Percentiles rank a stretch among this genome's conserved stretches.
Conservation (phyloP, 2,888 invertebrate genomes). For the Boloria euphrosyne region DNA sequence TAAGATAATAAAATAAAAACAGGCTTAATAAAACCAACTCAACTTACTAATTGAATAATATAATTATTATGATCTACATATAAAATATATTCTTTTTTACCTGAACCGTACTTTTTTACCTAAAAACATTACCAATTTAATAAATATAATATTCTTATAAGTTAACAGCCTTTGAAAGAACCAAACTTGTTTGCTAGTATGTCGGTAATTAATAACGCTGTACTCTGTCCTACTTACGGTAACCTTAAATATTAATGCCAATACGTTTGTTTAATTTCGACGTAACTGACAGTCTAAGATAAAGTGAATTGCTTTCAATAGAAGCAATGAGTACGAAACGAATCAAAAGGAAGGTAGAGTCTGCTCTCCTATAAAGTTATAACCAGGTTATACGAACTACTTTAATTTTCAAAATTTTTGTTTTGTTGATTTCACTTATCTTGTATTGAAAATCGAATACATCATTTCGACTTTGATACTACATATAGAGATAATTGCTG, state of each 20-base stretch:
- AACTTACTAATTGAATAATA: no score
- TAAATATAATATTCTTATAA: background rate
- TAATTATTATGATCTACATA: background rate
- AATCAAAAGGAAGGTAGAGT: no score
- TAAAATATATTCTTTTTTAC: background rate
- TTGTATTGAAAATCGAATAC: background rate
- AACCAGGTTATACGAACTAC: no score
- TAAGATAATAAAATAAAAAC: no score
- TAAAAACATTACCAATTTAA: background rate
- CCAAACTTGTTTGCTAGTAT: constrained; percentile 45
- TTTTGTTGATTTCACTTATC: no score
- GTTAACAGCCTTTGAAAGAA: constrained; percentile 26
- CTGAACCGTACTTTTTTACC: no score
- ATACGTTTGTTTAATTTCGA: constrained; percentile 39
- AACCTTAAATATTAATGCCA: constrained; percentile 45
- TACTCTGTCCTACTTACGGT: constrained; percentile 49
- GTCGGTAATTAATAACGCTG: constrained; percentile 51
- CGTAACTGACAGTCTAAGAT: constrained; percentile 3
- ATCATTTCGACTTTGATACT: no score
- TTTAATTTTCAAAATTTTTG: no score
- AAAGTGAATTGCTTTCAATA: constrained; percentile 2
- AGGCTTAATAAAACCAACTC: no score
- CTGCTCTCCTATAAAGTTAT: no score
- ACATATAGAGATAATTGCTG: no score
- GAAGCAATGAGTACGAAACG: no score